These are phyloP conservation scores for Merops nubicus DNA, from an alignment of 2,113 vertebrate genomes.

Conservation along the genomic window DNA sequence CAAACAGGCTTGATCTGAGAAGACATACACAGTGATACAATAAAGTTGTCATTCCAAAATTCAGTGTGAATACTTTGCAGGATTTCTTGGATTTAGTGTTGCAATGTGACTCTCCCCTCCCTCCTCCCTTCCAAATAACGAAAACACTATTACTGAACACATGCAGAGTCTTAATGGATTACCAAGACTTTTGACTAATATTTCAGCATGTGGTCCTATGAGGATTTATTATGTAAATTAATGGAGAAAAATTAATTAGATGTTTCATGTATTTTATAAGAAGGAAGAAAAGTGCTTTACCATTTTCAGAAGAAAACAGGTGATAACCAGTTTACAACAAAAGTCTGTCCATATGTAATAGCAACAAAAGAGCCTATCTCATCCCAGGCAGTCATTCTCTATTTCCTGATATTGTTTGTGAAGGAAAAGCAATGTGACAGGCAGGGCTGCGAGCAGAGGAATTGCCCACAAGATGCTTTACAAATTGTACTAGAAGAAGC, in stretches of 20 bases:
- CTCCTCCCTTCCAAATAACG: background rate
- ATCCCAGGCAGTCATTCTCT: conserved; percentile 9
- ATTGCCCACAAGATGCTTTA: conserved; percentile 48
- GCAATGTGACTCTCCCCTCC: background rate
- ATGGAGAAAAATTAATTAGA: background rate
- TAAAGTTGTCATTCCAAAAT: background rate
- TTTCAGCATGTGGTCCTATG: background rate
- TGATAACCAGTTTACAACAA: background rate
- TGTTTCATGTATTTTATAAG: background rate
- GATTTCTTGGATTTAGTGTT: background rate
- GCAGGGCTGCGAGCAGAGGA: conserved; percentile 40
- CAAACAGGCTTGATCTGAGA: background rate
- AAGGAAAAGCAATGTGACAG: conserved; percentile 35
- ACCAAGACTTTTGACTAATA: background rate
- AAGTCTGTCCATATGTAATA: background rate
- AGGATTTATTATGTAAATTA: conserved; percentile 27
- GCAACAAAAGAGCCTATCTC: conserved; percentile 8
- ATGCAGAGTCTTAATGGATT: background rate
- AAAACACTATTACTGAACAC: background rate
- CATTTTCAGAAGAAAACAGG: background rate
- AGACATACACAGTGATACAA: background rate
- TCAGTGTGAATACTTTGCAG: background rate
- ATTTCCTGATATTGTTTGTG: background rate
- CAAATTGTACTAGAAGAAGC: conserved; percentile 27
- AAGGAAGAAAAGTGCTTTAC: background rate